Conservation (phyloP, 2,888 invertebrate species). For the Cecidostiba fungosa region DNA sequence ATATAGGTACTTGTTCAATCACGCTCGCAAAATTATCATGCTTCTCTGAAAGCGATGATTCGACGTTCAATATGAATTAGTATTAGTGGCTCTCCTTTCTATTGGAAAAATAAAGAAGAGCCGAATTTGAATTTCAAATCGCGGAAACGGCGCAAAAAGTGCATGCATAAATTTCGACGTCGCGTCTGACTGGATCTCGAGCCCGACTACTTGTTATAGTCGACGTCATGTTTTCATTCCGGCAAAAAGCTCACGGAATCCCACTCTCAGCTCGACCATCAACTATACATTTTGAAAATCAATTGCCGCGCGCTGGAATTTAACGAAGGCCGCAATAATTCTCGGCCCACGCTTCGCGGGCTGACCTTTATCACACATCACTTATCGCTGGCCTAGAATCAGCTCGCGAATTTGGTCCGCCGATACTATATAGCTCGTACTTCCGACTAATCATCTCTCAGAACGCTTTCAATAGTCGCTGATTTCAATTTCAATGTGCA, state of each 20-base stretch:
- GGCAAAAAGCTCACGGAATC: background rate
- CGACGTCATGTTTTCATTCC: background rate
- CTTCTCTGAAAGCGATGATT: background rate
- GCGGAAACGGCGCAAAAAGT: background rate
- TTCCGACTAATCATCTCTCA: background rate
- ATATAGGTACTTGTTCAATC: background rate
- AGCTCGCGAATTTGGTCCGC: background rate
- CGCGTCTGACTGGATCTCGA: too few species aligned
- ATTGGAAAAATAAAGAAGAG: background rate
- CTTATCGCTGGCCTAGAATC: conserved; percentile 10
- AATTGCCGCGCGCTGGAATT: background rate
- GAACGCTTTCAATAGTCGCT: conserved; percentile 7
- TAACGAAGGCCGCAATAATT: background rate
- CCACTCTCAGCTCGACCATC: too few species aligned
- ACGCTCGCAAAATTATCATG: background rate
- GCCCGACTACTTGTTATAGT: background rate
- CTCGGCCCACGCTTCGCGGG: background rate
- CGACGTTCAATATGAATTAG: background rate
- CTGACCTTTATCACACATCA: background rate
- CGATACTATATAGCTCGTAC: background rate
- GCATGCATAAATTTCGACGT: background rate
- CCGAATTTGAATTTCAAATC: background rate
- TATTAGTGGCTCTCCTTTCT: too few species aligned
- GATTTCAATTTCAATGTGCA: conserved; percentile 35
- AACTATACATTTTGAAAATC: background rate